These are phyloP conservation scores for Trichopria drosophilae DNA, from an alignment of 2,888 invertebrate species.

Conservation along the genomic window DNA sequence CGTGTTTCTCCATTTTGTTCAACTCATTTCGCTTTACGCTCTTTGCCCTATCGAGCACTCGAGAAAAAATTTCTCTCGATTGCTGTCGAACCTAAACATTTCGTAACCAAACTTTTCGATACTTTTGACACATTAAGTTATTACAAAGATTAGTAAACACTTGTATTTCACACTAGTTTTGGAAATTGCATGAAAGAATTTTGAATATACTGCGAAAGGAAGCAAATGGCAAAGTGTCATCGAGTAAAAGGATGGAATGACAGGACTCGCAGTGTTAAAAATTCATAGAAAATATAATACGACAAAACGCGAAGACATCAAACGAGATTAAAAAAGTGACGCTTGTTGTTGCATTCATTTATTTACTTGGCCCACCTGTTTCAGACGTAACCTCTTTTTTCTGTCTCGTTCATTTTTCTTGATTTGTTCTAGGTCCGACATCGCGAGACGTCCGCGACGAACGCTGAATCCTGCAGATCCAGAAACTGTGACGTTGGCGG, in stretches of 20 bases:
- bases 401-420: constrained; percentile 64
- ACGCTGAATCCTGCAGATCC: too few relatives aligned
- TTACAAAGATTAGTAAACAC: constrained; percentile 1
- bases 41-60: constrained; percentile 62
- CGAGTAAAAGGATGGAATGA: too few relatives aligned
- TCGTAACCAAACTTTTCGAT: too few relatives aligned
- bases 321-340: constrained; percentile 7
- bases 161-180: too few relatives aligned
- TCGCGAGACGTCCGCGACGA: constrained; percentile 59
- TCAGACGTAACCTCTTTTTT: constrained; percentile 64
- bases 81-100: constrained; percentile 64
- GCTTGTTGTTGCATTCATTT: too few relatives aligned
- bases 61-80: constrained; percentile 65
- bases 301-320: neutral
- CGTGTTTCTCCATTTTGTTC: constrained; percentile 61
- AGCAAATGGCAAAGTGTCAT: too few relatives aligned
- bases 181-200: neutral
- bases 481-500: too few relatives aligned
- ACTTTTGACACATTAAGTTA: too few relatives aligned
- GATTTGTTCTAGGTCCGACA: constrained; percentile 61
- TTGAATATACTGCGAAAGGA: too few relatives aligned
- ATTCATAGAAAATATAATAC: constrained; percentile 3
- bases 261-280: constrained; percentile 9
- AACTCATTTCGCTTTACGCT: constrained; percentile 61
- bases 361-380: constrained; percentile 61